phyloP scores from a whole-genome alignment of 2,797 vertebrate genomes.

The Epinephelus coioides region DNA sequence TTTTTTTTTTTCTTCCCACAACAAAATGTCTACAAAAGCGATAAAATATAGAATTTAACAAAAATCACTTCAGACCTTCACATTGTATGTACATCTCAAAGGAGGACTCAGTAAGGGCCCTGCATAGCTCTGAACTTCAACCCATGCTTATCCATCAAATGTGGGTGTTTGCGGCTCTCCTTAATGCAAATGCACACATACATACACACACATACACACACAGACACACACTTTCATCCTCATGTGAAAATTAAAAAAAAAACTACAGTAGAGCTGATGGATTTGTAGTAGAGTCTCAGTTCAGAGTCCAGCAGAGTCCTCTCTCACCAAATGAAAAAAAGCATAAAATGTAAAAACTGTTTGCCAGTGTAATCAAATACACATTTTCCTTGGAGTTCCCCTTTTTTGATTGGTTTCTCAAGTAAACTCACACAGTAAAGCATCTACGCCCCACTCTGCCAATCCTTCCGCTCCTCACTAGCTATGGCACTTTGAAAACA shows the following conservation, averaged over 20 bases:
- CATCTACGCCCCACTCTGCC: constrained; percentile 79
- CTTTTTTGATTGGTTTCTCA: constrained; percentile 81
- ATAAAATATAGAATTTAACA: constrained; percentile 96
- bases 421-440: constrained; percentile 83
- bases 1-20: constrained; percentile 92
- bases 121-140: constrained; percentile 79
- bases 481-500: constrained; percentile 89
- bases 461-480: constrained; percentile 77
- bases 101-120: constrained; percentile 86
- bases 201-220: constrained; percentile 6
- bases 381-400: constrained; percentile 78
- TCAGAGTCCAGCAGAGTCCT: constrained; percentile 80
- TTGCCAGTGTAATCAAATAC: constrained; percentile 77
- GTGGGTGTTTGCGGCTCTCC: constrained; percentile 73
- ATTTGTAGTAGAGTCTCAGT: constrained; percentile 70
- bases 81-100: constrained; percentile 95
- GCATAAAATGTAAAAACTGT: constrained; percentile 76
- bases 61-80: constrained; percentile 94
- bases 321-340: constrained; percentile 72
- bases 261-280: constrained; percentile 57
- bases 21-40: constrained; percentile 97
- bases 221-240: constrained; percentile 26
- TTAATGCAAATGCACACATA: constrained; percentile 54
- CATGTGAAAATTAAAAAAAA: constrained; percentile 50
- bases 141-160: constrained; percentile 68